Percentiles rank a stretch among this genome's conserved stretches.
phyloP scores from a whole-genome alignment of 1,140 invertebrate genomes.

The Zaprionus ghesquierei region DNA sequence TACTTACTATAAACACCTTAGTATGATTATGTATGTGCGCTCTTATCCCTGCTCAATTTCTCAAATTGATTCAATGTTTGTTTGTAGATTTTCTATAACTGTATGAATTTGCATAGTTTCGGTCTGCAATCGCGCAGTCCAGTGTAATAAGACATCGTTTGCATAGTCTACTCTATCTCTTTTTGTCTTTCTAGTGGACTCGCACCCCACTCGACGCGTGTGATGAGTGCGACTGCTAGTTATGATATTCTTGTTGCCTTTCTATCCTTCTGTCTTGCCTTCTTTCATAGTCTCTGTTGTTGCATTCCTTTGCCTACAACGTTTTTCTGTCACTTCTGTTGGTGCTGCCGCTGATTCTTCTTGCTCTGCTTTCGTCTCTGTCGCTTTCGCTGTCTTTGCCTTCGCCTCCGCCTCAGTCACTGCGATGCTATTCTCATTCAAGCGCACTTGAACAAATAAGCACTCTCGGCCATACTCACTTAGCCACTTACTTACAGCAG shows the following conservation, averaged over 20 bases:
- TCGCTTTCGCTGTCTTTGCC: neutral
- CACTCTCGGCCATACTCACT: constrained; percentile 63
- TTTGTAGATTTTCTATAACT: no score
- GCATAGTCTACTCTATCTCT: neutral
- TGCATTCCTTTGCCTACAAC: constrained; percentile 40
- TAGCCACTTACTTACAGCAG: constrained; percentile 58
- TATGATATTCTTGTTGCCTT: neutral
- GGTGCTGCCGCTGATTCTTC: neutral
- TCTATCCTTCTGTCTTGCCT: constrained; percentile 1
- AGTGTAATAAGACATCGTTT: neutral
- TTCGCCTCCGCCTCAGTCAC: neutral
- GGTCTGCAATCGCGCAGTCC: neutral
- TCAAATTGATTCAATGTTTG: no score
- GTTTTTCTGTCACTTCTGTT: constrained; percentile 41
- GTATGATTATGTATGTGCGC: no score
- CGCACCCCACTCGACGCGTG: neutral
- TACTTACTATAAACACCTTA: no score
- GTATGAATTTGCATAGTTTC: neutral
- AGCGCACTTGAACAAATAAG: constrained; percentile 60
- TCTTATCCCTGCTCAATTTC: no score
- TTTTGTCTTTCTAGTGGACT: neutral
- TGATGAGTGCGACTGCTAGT: constrained; percentile 16
- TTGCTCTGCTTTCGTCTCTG: neutral
- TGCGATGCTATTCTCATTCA: constrained; percentile 43
- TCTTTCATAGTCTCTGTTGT: constrained; percentile 8